phyloP scores from a whole-genome alignment of 2,113 vertebrate species.

The Atlantisia rogersi region DNA sequence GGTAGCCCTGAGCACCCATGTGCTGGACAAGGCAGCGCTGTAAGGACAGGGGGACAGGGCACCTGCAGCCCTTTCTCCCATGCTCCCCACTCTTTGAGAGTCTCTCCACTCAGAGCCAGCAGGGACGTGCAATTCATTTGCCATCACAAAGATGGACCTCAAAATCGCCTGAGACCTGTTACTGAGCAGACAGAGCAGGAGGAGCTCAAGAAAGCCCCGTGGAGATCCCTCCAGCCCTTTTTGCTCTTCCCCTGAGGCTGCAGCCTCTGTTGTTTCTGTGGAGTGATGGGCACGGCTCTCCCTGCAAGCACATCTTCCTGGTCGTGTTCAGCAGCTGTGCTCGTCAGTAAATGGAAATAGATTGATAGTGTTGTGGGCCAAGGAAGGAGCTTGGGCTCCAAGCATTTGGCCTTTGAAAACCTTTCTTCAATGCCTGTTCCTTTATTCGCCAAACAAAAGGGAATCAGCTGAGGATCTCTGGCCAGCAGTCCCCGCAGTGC shows the following conservation, averaged over 20 bases:
- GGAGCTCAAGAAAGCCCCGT: not conserved
- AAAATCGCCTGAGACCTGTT: not conserved
- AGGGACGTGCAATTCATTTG: not conserved
- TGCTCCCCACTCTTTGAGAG: not conserved
- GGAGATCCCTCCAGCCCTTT: not conserved
- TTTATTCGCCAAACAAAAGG: not conserved
- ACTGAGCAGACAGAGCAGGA: not conserved
- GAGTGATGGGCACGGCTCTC: not conserved
- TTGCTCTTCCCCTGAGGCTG: not conserved
- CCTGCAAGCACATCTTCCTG: not conserved
- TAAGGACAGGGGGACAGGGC: not conserved
- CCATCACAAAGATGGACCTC: not conserved
- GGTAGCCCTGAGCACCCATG: not conserved
- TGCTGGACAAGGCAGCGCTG: not conserved
- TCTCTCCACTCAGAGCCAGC: not conserved
- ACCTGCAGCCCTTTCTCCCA: not conserved
- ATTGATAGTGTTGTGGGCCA: not conserved
- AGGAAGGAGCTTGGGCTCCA: not conserved
- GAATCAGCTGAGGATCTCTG: not conserved
- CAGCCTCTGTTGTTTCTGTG: not conserved
- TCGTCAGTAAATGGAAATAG: not conserved
- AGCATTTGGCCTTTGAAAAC: not conserved
- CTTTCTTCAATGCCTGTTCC: not conserved
- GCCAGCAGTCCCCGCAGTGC: not conserved
- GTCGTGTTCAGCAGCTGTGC: not conserved